Evolutionary conservation across 2,113 vertebrate species (phyloP).

Genomic region (Takifugu flavidus): DNA sequence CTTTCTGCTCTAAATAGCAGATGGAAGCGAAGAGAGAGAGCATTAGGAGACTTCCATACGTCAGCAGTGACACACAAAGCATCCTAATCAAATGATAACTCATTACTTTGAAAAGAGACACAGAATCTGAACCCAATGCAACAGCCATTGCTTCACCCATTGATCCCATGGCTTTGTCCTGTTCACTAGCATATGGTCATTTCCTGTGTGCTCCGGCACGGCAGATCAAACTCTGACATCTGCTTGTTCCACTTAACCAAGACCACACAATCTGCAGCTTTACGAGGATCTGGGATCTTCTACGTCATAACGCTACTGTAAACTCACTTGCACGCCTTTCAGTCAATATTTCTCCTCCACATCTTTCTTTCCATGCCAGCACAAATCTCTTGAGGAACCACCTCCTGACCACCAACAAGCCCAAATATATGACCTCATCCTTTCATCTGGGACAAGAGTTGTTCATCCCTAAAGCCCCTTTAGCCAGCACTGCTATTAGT

Average conservation of each 20-base stretch:
- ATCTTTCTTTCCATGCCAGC: not conserved
- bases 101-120: not conserved
- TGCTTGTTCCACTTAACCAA: slow-evolving; percentile 70
- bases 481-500: slow-evolving; percentile 33
- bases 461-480: slow-evolving; percentile 46
- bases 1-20: slow-evolving; percentile 66
- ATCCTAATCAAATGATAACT: slow-evolving; percentile 15
- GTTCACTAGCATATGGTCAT: slow-evolving; percentile 59
- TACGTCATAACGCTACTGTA: slow-evolving; percentile 20
- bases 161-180: not conserved
- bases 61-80: not conserved
- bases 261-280: slow-evolving; percentile 55
- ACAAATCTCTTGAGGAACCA: slow-evolving; percentile 6
- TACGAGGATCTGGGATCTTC: slow-evolving; percentile 25
- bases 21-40: slow-evolving; percentile 27
- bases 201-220: slow-evolving; percentile 49
- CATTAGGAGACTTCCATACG: not conserved
- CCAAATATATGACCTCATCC: slow-evolving; percentile 8
- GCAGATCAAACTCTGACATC: slow-evolving; percentile 72
- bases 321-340: not conserved
- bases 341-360: slow-evolving; percentile 20
- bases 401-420: slow-evolving; percentile 12
- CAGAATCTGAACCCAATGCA: not conserved
- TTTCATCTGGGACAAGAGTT: slow-evolving; percentile 31
- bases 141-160: no score